phyloP scores from a whole-genome alignment of 2,113 vertebrate species.

The Mesitornis unicolor region DNA sequence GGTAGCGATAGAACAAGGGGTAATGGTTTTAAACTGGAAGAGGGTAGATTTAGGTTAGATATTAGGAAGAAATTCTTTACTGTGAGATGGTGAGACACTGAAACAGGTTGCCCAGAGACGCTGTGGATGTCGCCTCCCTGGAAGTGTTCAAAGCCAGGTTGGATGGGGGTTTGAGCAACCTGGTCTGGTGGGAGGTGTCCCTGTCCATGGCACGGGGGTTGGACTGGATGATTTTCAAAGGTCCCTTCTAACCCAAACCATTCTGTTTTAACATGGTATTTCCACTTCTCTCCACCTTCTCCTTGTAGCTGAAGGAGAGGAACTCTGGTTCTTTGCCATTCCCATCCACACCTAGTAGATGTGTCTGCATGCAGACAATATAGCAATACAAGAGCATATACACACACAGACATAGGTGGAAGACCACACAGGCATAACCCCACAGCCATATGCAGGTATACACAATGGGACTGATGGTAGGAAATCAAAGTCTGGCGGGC shows the following conservation, averaged over 20 bases:
- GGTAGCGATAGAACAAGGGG: too few relatives aligned
- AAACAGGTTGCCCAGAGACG: too few relatives aligned
- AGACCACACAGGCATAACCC: not conserved
- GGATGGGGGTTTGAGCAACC: too few relatives aligned
- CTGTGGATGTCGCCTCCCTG: too few relatives aligned
- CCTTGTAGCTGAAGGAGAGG: not conserved
- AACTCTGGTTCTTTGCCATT: not conserved
- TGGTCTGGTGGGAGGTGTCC: too few relatives aligned
- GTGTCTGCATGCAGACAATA: not conserved
- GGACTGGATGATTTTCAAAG: not conserved
- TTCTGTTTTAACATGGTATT: not conserved
- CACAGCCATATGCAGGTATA: not conserved
- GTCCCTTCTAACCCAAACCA: not conserved
- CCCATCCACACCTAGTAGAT: not conserved
- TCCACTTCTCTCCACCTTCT: not conserved
- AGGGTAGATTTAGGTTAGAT: too few relatives aligned
- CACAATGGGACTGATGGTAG: not conserved
- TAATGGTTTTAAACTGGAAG: too few relatives aligned
- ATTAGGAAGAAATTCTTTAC: too few relatives aligned
- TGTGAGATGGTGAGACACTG: too few relatives aligned
- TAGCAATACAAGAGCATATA: not conserved
- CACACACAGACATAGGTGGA: accelerated
- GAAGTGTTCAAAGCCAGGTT: too few relatives aligned
- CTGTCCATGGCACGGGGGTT: not conserved
- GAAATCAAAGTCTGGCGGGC: too few relatives aligned